These are phyloP conservation scores for Pedionomus torquatus DNA, from an alignment of 2,113 vertebrate genomes.

Conservation along the genomic window DNA sequence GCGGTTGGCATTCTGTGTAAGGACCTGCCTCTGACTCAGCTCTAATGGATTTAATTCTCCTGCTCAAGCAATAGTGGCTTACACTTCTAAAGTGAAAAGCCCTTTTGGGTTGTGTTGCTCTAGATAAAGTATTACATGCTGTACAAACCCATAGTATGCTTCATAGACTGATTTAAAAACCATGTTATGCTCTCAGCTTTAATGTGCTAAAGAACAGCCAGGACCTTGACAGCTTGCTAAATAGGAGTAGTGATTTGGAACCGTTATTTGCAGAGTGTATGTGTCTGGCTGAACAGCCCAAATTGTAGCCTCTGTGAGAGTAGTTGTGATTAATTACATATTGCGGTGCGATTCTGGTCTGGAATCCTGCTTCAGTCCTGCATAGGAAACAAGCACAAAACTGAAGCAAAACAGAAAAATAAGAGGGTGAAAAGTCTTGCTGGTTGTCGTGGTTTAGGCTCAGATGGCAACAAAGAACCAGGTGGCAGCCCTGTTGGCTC, in stretches of 20 bases:
- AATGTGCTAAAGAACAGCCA: neutral
- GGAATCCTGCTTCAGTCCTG: neutral
- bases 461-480: too few relatives aligned
- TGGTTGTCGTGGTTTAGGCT: too few relatives aligned
- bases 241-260: neutral
- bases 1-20: neutral
- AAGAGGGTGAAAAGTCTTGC: neutral
- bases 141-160: neutral
- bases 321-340: neutral
- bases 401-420: neutral
- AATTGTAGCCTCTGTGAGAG: slow-evolving; percentile 6
- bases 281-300: neutral
- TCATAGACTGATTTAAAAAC: neutral
- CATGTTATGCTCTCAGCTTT: neutral
- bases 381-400: neutral
- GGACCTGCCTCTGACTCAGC: slow-evolving; percentile 16
- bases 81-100: neutral
- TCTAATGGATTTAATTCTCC: neutral
- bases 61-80: neutral
- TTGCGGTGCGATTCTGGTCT: neutral
- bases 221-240: slow-evolving; percentile 7
- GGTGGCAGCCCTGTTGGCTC: too few relatives aligned
- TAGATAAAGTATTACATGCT: neutral
- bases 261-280: neutral
- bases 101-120: slow-evolving; percentile 8